Conservation (phyloP, 1,140 invertebrate genomes). For the Rhyacophila brunnea region DNA sequence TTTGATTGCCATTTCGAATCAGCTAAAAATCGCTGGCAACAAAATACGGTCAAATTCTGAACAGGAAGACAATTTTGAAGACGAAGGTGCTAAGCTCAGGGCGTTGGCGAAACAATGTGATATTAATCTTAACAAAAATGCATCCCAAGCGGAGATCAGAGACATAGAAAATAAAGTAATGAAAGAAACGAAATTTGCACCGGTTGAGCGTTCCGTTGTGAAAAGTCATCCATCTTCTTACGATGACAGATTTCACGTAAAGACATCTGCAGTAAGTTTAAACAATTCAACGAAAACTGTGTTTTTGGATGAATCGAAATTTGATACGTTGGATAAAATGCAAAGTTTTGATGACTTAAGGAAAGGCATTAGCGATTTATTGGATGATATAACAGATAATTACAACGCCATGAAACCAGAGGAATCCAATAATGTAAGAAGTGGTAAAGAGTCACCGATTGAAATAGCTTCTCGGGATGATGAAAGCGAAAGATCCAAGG, state of each 20-base stretch:
- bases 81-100: conserved; percentile 42
- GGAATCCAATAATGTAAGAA: conserved; percentile 37
- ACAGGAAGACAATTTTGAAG: conserved; percentile 44
- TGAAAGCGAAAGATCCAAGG: conserved; percentile 21
- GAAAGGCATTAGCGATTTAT: conserved; percentile 52
- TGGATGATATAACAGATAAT: conserved; percentile 53
- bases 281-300: too few species aligned
- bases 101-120: conserved; percentile 32
- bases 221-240: not conserved
- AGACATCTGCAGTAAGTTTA: too few species aligned
- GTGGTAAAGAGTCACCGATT: conserved; percentile 48
- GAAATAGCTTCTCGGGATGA: conserved; percentile 22
- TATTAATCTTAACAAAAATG: conserved; percentile 26
- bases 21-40: conserved; percentile 51
- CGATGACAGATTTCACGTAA: too few species aligned
- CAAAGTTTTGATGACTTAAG: conserved; percentile 53
- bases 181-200: not conserved
- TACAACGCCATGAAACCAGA: not conserved
- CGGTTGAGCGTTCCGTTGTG: not conserved
- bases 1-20: conserved; percentile 50
- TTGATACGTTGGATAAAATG: conserved; percentile 50
- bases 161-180: conserved; percentile 2
- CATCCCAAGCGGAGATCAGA: not conserved
- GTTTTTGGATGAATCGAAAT: conserved; percentile 32
- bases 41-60: conserved; percentile 50